Evolutionary conservation across 2,888 invertebrate genomes (phyloP).

Genomic region (Epistrophe eligans): DNA sequence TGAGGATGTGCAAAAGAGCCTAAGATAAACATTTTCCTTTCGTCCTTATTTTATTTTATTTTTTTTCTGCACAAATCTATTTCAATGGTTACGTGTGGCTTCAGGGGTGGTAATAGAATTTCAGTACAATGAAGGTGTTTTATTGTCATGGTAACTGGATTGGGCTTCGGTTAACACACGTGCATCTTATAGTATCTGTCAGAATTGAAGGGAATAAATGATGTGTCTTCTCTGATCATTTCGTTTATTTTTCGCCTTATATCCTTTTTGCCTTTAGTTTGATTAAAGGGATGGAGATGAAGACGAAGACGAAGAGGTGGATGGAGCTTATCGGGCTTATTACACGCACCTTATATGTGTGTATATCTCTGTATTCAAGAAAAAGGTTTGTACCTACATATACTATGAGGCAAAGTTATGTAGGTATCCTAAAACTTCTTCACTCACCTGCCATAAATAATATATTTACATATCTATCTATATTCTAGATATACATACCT

Average conservation of each 20-base stretch:
- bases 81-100: slow-evolving; percentile 74
- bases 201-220: slow-evolving; percentile 76
- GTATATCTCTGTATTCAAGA: neutral
- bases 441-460: slow-evolving; percentile 24
- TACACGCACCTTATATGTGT: slow-evolving; percentile 64
- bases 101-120: slow-evolving; percentile 73
- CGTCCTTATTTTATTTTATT: slow-evolving; percentile 25
- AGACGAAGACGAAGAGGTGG: slow-evolving; percentile 5
- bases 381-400: slow-evolving; percentile 34
- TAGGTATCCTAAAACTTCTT: neutral
- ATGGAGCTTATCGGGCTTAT: slow-evolving; percentile 70
- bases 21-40: slow-evolving; percentile 81
- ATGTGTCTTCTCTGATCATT: slow-evolving; percentile 73
- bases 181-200: slow-evolving; percentile 71
- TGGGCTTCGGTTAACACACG: slow-evolving; percentile 76
- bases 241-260: slow-evolving; percentile 37
- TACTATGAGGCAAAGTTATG: slow-evolving; percentile 40
- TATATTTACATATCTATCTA: neutral
- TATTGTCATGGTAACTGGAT: slow-evolving; percentile 76
- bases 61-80: slow-evolving; percentile 60
- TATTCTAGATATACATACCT: neutral
- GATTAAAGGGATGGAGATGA: slow-evolving; percentile 53
- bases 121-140: slow-evolving; percentile 74
- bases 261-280: slow-evolving; percentile 14
- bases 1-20: slow-evolving; percentile 81